Base-by-base conservation (phyloP, 2,888 invertebrate genomes). In the Amphimallon solstitiale region DNA sequence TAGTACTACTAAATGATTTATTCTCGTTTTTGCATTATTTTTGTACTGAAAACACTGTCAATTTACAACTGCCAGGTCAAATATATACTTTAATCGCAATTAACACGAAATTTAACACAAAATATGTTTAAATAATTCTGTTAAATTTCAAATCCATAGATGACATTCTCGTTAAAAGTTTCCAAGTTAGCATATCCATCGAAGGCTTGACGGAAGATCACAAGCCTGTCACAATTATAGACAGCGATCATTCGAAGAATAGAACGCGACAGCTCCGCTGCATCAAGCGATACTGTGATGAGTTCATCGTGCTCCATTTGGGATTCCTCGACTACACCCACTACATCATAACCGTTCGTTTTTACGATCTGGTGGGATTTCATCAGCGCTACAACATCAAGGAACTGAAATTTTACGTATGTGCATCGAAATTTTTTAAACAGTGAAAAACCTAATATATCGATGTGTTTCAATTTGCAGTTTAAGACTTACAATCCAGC, bases 401-500 rank as follows among this genome's bases (percentile, higher is more conserved):
- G 73, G 91, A 94, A 78, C 88, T 97, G 70, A 87, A 88, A 52
- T 95, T 95, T 82, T 92, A 91, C 84, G 95, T 95, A 81, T 90
- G 93, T 89, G 1, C 15, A 15, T 23, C 21, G 14, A 6, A 23
- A 40, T 65, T 49, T 51, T 21, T 52, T 49, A 4, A 21, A 45
- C 64, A 66, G 60, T 67, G n/a, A n/a, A n/a, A n/a, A n/a, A n/a
- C n/a, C n/a, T 38, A 66, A 59, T 63, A 43, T 40, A 6, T 37
- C 46, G 37, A 52, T 37, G 9, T 46, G 38, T 63, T 29, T 59
- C 70, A 73, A 67, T 72, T 89, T 89, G 66, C 86, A 97, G 97
- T 96, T 97, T 80, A 96, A 96, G 84, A 95, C 93, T 2, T 98
- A 97, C 84, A 97, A 96, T 83, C 94, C 97, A 49, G 92, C 92